A percentile compares a stretch with the other conserved stretches of the same genome.
Conservation (phyloP, 2,888 invertebrate genomes). For the Tenthredo notha region DNA sequence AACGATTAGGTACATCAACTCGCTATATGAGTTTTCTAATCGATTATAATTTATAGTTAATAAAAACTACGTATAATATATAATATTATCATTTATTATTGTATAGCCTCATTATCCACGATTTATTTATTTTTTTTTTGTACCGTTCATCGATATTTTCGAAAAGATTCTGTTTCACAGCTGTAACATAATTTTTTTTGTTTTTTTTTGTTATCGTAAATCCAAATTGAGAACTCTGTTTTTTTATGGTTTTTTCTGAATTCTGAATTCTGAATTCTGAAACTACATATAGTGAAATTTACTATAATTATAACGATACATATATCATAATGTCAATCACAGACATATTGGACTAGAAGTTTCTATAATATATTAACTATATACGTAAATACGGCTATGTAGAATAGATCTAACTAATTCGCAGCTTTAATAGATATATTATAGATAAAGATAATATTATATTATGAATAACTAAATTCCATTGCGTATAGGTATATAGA, state of each 20-base stretch:
- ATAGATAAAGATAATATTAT: neutral
- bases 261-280: neutral
- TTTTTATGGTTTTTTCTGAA: neutral
- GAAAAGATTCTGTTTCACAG: neutral
- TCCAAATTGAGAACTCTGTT: neutral
- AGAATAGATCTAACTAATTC: constrained; percentile 15
- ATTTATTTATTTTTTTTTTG: neutral
- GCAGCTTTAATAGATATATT: constrained; percentile 12
- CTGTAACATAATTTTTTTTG: neutral
- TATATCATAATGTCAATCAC: constrained; percentile 50
- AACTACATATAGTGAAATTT: neutral
- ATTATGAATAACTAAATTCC: neutral
- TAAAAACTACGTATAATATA: neutral
- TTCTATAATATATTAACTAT: constrained; percentile 33
- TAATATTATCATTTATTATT: neutral
- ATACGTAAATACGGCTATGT: neutral
- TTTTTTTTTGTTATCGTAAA: neutral
- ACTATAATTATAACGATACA: neutral
- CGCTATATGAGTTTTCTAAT: neutral
- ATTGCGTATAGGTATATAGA: neutral
- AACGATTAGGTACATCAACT: neutral
- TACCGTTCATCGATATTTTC: neutral
- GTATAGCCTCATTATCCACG: neutral
- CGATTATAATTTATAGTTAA: neutral
- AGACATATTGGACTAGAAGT: constrained; percentile 50